phyloP scores from a whole-genome alignment of 2,888 invertebrate species.

The Cryptophagus acutangulus region DNA sequence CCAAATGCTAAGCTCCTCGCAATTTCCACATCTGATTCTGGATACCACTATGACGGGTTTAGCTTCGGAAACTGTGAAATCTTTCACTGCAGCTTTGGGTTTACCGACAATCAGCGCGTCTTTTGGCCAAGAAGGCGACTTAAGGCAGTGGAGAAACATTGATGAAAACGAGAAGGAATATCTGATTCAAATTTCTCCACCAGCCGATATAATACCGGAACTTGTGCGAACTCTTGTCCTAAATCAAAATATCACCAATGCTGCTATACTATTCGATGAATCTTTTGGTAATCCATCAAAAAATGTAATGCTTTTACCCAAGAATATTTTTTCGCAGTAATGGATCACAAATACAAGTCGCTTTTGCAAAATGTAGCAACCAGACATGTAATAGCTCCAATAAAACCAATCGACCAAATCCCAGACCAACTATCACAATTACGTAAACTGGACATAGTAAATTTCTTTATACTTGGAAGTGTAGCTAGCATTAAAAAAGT shows the following conservation, averaged over 20 bases:
- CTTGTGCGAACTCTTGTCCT: conserved; percentile 75
- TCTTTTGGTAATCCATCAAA: conserved; percentile 60
- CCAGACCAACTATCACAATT: conserved; percentile 67
- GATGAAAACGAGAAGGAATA: conserved; percentile 66
- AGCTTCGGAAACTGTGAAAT: conserved; percentile 79
- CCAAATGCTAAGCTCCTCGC: conserved; percentile 58
- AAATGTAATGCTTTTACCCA: too few species aligned
- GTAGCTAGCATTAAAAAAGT: conserved; percentile 59
- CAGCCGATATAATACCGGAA: conserved; percentile 79
- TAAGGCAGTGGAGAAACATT: conserved; percentile 76
- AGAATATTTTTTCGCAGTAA: too few species aligned
- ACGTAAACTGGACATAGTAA: conserved; percentile 78
- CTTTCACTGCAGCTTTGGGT: conserved; percentile 72
- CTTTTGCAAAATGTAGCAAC: conserved; percentile 85
- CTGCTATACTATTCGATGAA: conserved; percentile 86
- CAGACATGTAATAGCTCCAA: conserved; percentile 78
- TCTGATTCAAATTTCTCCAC: conserved; percentile 78
- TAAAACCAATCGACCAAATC: conserved; percentile 53
- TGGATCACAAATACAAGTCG: conserved; percentile 92
- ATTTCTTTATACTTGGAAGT: conserved; percentile 80
- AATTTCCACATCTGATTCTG: conserved; percentile 71
- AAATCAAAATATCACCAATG: conserved; percentile 83
- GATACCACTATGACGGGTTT: conserved; percentile 79
- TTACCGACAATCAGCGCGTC: conserved; percentile 81
- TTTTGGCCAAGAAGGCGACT: conserved; percentile 78